Base-by-base conservation (phyloP, 2,888 invertebrate genomes). In the Carabus problematicus region DNA sequence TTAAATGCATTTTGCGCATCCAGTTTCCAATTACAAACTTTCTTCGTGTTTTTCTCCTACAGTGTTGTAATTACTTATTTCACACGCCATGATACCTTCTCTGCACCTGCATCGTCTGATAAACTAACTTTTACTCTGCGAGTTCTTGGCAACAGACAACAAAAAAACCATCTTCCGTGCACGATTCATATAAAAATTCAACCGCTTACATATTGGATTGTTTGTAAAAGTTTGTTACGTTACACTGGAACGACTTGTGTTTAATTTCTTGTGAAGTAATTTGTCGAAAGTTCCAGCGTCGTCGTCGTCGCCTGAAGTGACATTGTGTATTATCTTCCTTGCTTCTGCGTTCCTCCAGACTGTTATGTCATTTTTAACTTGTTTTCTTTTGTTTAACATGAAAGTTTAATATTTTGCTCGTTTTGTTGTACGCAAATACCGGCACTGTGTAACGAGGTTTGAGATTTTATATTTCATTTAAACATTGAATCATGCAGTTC, bases 1-100 rank as follows among this genome's bases (percentile, higher is more conserved):
- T n/a, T n/a, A n/a, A n/a, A n/a, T n/a, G n/a, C n/a, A n/a, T n/a
- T n/a, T n/a, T 16, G 52, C 52, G 4, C n/a, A 7, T 52, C 52
- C 18, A 52, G 16, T 52, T 52, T 55, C 55, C 55, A 55, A 55
- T 55, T 55, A 55, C 40, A 56, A 56, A 56, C n/a, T 56, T 56
- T 56, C 40, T 6, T 45, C 14, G n/a, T 45, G 3, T n/a, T 45
- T 6, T 45, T 45, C 14, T 29, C 29, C 9, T 9, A 16, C 8
- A 1, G 8, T 29, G 14, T 1, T 40, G 39, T 56, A 56, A 56
- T 56, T 56, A 56, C 56, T 56, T 56, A 56, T 11, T 56, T 56
- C 56, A 29, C 56, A 56, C 11, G 39, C 16, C 52, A 14, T 16
- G 7, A 56, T 1, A 56, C 39, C 56, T 56, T 40, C 29, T 18